phyloP scores from a whole-genome alignment of 2,888 invertebrate genomes.

The Octonoba sinensis region DNA sequence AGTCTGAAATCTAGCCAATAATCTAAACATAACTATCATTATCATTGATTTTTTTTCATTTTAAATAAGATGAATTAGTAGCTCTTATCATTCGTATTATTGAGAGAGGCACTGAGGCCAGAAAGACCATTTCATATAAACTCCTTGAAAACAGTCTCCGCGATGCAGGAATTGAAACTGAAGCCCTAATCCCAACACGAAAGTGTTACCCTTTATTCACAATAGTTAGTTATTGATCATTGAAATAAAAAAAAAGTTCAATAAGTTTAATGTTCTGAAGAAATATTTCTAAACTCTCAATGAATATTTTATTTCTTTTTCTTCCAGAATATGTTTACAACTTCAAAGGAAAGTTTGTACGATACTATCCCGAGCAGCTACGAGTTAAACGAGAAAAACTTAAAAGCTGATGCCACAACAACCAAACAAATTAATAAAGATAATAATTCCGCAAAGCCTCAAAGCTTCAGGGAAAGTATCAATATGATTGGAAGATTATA shows the following conservation, averaged over 20 bases:
- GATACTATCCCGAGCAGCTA: slow-evolving; percentile 4
- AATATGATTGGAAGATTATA: slow-evolving; percentile 27
- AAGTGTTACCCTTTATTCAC: too few relatives aligned
- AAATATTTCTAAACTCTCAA: too few relatives aligned
- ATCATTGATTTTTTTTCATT: too few relatives aligned
- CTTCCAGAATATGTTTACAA: slow-evolving; percentile 42
- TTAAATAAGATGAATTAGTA: too few relatives aligned
- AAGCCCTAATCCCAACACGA: too few relatives aligned
- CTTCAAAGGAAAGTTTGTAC: slow-evolving; percentile 47
- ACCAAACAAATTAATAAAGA: neutral
- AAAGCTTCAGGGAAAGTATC: slow-evolving; percentile 26
- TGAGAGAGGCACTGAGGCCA: too few relatives aligned
- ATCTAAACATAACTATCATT: too few relatives aligned
- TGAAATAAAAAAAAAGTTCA: too few relatives aligned
- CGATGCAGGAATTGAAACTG: neutral
- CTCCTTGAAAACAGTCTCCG: neutral
- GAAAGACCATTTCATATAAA: too few relatives aligned
- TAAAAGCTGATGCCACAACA: neutral
- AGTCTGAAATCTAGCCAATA: too few relatives aligned
- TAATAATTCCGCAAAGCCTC: neutral
- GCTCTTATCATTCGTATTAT: neutral
- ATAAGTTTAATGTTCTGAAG: too few relatives aligned
- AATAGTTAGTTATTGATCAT: too few relatives aligned
- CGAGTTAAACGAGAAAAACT: slow-evolving; percentile 4
- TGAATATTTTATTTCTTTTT: neutral